Evolutionary conservation across 2,797 vertebrate genomes (phyloP).

Genomic region (Malacoctenus gilli): DNA sequence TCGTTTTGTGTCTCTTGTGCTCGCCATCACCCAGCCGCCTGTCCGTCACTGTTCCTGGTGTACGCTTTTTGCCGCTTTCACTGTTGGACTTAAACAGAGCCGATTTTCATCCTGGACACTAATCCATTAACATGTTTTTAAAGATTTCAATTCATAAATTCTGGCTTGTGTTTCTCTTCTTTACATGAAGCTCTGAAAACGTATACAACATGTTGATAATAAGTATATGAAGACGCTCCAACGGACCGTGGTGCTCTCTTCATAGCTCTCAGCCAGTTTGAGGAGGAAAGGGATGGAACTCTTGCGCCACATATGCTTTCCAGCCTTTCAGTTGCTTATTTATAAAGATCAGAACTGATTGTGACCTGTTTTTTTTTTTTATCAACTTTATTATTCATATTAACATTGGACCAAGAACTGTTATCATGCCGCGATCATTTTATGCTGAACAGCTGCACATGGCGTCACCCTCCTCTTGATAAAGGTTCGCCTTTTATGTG

Average conservation of each 20-base stretch:
- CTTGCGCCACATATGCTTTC: no score
- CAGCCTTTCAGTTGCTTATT: no score
- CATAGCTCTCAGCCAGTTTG: no score
- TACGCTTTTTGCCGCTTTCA: constrained; percentile 6
- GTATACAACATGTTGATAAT: no score
- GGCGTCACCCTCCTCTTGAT: background rate
- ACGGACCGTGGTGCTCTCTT: no score
- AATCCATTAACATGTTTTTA: constrained; percentile 29
- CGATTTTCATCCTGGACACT: constrained; percentile 2
- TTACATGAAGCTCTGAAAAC: no score
- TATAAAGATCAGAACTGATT: background rate
- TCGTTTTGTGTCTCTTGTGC: constrained; percentile 7
- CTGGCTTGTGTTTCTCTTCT: no score
- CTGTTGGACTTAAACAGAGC: background rate
- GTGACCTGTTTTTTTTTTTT: background rate
- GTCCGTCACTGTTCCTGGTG: constrained; percentile 1
- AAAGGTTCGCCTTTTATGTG: background rate
- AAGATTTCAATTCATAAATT: background rate
- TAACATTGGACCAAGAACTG: background rate
- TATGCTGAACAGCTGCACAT: constrained; percentile 1
- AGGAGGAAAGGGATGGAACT: no score
- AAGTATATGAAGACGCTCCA: no score
- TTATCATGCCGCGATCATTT: background rate
- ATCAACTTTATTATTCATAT: background rate
- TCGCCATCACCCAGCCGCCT: background rate